A percentile compares a stretch with the other conserved stretches of the same genome.
Conservation (phyloP, 2,113 vertebrate species). For the Pitta sordida region DNA sequence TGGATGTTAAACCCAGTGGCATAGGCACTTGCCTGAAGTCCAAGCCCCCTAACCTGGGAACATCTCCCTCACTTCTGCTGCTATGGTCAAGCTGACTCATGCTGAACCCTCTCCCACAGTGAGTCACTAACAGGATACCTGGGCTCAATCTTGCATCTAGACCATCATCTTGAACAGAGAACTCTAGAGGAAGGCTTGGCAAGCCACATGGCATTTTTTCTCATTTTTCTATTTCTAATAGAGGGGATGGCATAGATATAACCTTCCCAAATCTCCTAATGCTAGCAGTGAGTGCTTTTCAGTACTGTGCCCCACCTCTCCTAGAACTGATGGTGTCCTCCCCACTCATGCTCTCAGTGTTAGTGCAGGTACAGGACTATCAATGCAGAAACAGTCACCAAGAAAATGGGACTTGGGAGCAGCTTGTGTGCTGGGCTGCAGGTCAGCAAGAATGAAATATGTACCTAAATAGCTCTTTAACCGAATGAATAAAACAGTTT, state of each 20-base stretch:
- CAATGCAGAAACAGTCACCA: not conserved
- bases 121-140: not conserved
- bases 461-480: not conserved
- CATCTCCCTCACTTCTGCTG: not conserved
- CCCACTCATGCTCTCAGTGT: fast-evolving
- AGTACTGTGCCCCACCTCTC: not conserved
- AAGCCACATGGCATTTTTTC: not conserved
- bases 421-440: not conserved
- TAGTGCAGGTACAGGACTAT: not conserved
- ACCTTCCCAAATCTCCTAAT: not conserved
- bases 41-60: not conserved
- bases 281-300: fast-evolving
- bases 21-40: not conserved
- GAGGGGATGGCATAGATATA: fast-evolving
- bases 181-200: not conserved
- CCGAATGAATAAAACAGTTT: not conserved
- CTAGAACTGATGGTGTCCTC: not conserved
- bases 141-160: not conserved
- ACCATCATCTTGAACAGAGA: not conserved
- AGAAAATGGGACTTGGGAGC: not conserved
- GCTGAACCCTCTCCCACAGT: not conserved
- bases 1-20: too few relatives aligned
- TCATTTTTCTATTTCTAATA: not conserved
- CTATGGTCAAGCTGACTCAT: not conserved
- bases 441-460: not conserved